These are phyloP conservation scores for Edolisoma coerulescens DNA, from an alignment of 2,113 vertebrate genomes.

Conservation along the genomic window DNA sequence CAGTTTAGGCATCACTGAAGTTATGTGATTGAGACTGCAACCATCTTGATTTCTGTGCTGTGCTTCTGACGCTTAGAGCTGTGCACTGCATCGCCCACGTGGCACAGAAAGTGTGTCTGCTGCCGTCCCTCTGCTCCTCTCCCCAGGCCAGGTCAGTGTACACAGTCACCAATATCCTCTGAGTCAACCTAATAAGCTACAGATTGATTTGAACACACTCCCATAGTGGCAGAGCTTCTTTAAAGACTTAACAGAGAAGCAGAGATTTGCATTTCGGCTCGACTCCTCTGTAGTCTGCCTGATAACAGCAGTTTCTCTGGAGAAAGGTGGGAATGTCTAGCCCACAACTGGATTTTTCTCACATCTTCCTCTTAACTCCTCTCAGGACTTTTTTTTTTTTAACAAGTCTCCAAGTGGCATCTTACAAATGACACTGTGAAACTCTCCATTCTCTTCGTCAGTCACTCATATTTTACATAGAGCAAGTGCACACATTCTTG, in stretches of 20 bases:
- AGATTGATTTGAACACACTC: neutral
- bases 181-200: neutral
- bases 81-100: accelerated
- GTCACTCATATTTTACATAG: neutral
- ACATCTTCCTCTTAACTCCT: neutral
- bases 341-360: neutral
- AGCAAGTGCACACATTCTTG: neutral
- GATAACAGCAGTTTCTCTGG: neutral
- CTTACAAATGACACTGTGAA: neutral
- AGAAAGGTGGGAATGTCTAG: neutral
- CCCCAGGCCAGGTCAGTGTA: neutral
- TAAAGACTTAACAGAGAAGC: neutral
- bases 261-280: neutral
- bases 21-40: neutral
- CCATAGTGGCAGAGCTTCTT: neutral
- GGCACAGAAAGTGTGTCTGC: neutral
- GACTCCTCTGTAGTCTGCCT: neutral
- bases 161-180: neutral
- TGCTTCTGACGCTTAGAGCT: neutral
- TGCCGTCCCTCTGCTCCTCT: neutral
- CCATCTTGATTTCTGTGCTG: neutral
- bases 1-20: neutral
- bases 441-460: neutral
- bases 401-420: neutral
- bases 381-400: neutral